phyloP scores from a whole-genome alignment of 2,888 invertebrate genomes.

The Melanophora roralis region DNA sequence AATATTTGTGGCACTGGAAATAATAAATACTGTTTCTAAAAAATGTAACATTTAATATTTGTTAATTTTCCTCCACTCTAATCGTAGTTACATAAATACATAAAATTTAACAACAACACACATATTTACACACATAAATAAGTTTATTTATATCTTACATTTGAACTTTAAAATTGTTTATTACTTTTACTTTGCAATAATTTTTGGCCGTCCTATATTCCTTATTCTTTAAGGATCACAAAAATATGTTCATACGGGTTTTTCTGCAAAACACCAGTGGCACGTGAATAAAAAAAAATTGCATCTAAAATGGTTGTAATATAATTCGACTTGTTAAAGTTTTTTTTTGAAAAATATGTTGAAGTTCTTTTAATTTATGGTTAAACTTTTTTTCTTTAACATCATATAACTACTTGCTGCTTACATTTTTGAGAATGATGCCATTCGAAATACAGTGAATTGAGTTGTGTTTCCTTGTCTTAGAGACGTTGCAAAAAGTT shows the following conservation, averaged over 20 bases:
- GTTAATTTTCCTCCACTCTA: too few species aligned
- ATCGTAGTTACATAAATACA: too few species aligned
- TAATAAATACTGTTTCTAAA: too few species aligned
- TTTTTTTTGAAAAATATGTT: conserved; percentile 26
- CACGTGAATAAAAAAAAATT: conserved; percentile 31
- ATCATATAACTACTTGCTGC: neutral
- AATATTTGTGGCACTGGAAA: too few species aligned
- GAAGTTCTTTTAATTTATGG: conserved; percentile 47
- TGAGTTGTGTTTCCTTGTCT: neutral
- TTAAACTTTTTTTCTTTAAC: conserved; percentile 16
- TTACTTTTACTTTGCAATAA: neutral
- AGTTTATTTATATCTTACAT: neutral
- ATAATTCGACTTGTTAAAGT: conserved; percentile 31
- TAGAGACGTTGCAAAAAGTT: neutral
- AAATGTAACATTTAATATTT: too few species aligned
- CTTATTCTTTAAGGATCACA: neutral
- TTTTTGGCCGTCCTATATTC: neutral
- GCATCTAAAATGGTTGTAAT: conserved; percentile 8
- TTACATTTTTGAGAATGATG: neutral
- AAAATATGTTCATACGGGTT: neutral
- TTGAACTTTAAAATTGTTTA: conserved; percentile 8
- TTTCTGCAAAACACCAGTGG: neutral
- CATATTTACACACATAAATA: too few species aligned
- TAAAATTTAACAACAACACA: too few species aligned
- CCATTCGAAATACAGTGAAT: conserved; percentile 22